Evolutionary conservation across 2,113 vertebrate genomes (phyloP), one percentile per base, ranked within the genome.

Genomic region (Gallinago jamesoni): DNA sequence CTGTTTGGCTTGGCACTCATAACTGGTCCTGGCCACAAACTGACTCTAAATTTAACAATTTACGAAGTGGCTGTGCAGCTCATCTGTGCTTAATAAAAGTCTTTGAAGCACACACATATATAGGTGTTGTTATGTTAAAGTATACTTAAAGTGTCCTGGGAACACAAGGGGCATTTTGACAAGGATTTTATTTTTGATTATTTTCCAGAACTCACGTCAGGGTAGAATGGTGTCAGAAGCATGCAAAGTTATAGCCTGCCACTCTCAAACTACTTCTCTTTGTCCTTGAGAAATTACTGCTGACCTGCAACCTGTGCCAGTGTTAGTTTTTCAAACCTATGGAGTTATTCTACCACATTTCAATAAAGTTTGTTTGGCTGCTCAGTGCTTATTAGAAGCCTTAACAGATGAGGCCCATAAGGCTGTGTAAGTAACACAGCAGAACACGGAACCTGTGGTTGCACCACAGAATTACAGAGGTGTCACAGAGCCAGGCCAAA

Each of bases 401-500:
- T 72, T 95, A 72, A 95, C 53, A 93, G 48, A 83, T 28, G 60
- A 83, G 83, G 55, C 39, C 68, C 68, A 50, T 69, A 88, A 85
- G 37, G 91, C 55, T 88, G 53, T 6, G 25, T 64, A 83, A 95
- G 47, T 66, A 80, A 84, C n/a, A 66, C 25, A n/a, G 81, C 95
- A 93, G 85, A 96, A 87, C 75, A 41, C 7, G 11, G 84, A 94
- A 92, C 8, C n/a, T 80, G 68, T 59, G 73, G 24, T 22, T 69
- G 55, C 48, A 63, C n/a, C 10, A 2, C 0, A 1, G 87, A 84
- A 50, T 43, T 52, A 79, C 75, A 84, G 47, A 41, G 14, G 63
- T 16, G 80, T 73, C 53, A 96, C 43, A 62, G 73, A 69, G 87
- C 82, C 75, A 95, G 62, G 66, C 52, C 80, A 94, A 55, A 95